These are phyloP conservation scores for Elegia similella DNA, from an alignment of 2,888 invertebrate genomes.

Conservation along the genomic window DNA sequence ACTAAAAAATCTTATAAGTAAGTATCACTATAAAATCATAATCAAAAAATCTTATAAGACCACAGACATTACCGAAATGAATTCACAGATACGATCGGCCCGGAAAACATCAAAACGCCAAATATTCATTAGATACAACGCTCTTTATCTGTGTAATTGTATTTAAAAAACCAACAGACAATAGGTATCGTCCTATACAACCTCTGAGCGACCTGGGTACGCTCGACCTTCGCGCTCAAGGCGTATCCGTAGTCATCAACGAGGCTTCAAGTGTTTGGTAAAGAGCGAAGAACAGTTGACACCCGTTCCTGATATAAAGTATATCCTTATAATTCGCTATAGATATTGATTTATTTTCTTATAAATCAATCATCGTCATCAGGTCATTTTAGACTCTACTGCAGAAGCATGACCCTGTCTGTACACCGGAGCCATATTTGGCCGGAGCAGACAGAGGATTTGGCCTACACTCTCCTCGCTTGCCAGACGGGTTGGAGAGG, in stretches of 20 bases:
- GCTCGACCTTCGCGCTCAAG: constrained; percentile 67
- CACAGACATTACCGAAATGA: constrained; percentile 17
- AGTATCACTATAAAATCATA: neutral
- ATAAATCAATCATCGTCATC: too few relatives aligned
- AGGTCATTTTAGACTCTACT: too few relatives aligned
- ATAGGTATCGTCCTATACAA: constrained; percentile 59
- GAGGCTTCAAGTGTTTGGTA: constrained; percentile 7
- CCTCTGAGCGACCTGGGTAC: constrained; percentile 57
- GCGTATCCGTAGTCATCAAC: constrained; percentile 66
- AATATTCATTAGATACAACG: constrained; percentile 51
- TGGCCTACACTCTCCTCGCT: too few relatives aligned
- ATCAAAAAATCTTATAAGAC: constrained; percentile 12
- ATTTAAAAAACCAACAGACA: constrained; percentile 48
- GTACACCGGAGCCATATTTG: too few relatives aligned
- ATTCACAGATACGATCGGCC: constrained; percentile 40
- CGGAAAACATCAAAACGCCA: constrained; percentile 49
- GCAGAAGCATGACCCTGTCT: too few relatives aligned
- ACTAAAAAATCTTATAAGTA: constrained; percentile 13
- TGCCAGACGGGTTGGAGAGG: too few relatives aligned
- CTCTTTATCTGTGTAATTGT: constrained; percentile 63
- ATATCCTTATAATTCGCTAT: neutral
- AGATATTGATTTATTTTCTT: too few relatives aligned
- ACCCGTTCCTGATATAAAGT: neutral
- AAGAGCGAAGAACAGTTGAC: neutral
- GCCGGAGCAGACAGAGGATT: too few relatives aligned